These are phyloP conservation scores for Salvator merianae DNA, from an alignment of 2,113 vertebrate species.

Conservation along the genomic window DNA sequence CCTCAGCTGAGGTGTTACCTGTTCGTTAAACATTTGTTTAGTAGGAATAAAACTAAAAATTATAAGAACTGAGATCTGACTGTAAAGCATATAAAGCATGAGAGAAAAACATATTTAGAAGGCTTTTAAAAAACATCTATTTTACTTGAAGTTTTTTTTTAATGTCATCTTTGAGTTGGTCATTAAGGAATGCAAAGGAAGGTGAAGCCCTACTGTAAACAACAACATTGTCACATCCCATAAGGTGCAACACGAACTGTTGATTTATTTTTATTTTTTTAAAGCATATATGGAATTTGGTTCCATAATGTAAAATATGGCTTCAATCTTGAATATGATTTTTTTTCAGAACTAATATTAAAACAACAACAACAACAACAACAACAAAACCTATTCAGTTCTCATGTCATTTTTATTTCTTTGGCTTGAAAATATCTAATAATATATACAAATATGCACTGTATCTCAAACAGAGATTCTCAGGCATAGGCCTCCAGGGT, in stretches of 20 bases:
- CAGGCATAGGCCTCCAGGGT: no score
- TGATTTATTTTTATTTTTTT: neutral
- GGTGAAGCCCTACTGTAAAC: neutral
- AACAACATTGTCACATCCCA: constrained; percentile 24
- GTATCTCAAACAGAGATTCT: no score
- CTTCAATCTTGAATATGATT: no score
- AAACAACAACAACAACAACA: no score
- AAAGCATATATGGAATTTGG: neutral
- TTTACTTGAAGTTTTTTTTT: neutral
- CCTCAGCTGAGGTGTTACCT: neutral
- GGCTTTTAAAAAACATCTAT: neutral
- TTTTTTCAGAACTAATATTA: no score
- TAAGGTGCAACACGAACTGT: neutral
- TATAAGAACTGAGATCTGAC: neutral
- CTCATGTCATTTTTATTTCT: no score
- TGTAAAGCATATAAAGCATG: neutral
- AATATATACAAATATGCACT: no score
- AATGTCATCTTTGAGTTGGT: neutral
- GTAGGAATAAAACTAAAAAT: neutral
- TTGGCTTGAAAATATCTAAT: no score
- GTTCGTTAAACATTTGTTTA: neutral
- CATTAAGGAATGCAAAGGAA: neutral
- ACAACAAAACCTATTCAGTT: no score
- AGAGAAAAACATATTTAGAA: neutral
- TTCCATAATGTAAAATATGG: no score